These are phyloP conservation scores for Dicyrtoma fusca DNA, from an alignment of 2,888 invertebrate genomes.

Conservation along the genomic window DNA sequence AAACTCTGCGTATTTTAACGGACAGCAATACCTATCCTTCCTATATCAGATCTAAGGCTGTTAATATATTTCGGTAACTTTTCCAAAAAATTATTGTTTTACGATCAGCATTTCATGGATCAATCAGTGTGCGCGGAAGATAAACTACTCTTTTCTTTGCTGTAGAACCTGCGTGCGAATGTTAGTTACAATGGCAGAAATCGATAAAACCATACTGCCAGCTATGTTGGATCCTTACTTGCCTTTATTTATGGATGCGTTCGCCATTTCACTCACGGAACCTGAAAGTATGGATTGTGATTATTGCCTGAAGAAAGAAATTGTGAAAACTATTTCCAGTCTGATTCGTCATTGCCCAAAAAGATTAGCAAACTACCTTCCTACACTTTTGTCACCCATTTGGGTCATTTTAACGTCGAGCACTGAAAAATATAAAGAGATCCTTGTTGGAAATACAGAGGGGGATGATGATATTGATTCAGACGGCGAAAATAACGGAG, in stretches of 20 bases:
- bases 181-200: slow-evolving; percentile 63
- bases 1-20: slow-evolving; percentile 71
- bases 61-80: slow-evolving; percentile 65
- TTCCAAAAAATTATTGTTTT: no score
- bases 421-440: slow-evolving; percentile 69
- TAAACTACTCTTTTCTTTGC: background rate
- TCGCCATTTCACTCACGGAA: slow-evolving; percentile 60
- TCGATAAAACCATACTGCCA: slow-evolving; percentile 65
- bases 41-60: slow-evolving; percentile 68
- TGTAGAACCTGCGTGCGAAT: slow-evolving; percentile 65
- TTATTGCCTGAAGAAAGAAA: slow-evolving; percentile 46
- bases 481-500: slow-evolving; percentile 63
- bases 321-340: slow-evolving; percentile 52
- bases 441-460: slow-evolving; percentile 67
- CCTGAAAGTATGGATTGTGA: slow-evolving; percentile 22
- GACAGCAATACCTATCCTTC: slow-evolving; percentile 66
- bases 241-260: slow-evolving; percentile 69
- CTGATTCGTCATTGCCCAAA: slow-evolving; percentile 67
- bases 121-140: no score
- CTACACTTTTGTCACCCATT: slow-evolving; percentile 68
- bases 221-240: slow-evolving; percentile 69
- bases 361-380: slow-evolving; percentile 66
- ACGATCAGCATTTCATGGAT: no score
- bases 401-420: slow-evolving; percentile 72
- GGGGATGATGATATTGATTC: slow-evolving; percentile 67